phyloP scores from a whole-genome alignment of 2,888 invertebrate species.

The Archips xylosteana region DNA sequence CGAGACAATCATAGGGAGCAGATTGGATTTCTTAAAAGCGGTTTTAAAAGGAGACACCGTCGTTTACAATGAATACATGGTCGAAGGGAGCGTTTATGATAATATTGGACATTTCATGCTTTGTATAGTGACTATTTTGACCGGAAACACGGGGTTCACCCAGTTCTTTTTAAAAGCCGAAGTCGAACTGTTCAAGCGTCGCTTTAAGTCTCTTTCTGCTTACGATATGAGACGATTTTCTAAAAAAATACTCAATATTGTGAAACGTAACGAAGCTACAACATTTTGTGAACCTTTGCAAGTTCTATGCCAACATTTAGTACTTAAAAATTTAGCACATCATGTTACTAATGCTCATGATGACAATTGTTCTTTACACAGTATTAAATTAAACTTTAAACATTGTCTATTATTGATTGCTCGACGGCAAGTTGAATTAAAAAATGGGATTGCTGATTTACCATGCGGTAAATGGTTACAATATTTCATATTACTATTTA shows the following conservation, averaged over 20 bases:
- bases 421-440: constrained; percentile 80
- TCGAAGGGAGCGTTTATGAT: constrained; percentile 86
- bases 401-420: constrained; percentile 83
- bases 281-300: constrained; percentile 58
- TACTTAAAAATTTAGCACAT: constrained; percentile 67
- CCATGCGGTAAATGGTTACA: constrained; percentile 86
- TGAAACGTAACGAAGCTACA: constrained; percentile 58
- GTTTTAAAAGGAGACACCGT: constrained; percentile 59
- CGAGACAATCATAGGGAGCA: constrained; percentile 80
- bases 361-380: constrained; percentile 58
- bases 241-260: constrained; percentile 65
- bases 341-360: constrained; percentile 62
- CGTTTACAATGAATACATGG: constrained; percentile 82
- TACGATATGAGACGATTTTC: constrained; percentile 72
- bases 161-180: constrained; percentile 69
- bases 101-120: constrained; percentile 86
- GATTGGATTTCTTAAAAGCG: constrained; percentile 80
- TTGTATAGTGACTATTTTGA: constrained; percentile 70
- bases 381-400: constrained; percentile 81
- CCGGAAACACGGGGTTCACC: constrained; percentile 61
- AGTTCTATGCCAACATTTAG: constrained; percentile 65
- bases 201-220: constrained; percentile 59
- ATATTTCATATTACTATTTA: constrained; percentile 77
- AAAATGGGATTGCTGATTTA: constrained; percentile 79
- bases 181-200: constrained; percentile 63